Evolutionary conservation across 1,140 invertebrate species (phyloP).

Genomic region (Harlomillsia oculata): DNA sequence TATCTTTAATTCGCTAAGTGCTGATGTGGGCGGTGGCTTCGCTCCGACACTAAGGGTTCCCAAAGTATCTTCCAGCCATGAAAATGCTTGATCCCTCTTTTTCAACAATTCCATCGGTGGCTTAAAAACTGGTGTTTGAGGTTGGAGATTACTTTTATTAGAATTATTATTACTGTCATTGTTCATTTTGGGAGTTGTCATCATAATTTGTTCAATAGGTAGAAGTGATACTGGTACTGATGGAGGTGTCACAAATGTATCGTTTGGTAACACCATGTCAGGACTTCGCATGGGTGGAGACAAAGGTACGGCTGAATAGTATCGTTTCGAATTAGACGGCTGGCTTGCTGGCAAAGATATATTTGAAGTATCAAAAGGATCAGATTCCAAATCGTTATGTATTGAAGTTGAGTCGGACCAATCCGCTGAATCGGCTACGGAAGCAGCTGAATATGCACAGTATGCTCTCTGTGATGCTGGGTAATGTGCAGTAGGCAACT

Average conservation of each 20-base stretch:
- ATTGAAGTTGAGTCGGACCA: slow-evolving; percentile 22
- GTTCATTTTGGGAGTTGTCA: slow-evolving; percentile 8
- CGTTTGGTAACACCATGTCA: too few relatives aligned
- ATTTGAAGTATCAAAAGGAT: slow-evolving; percentile 35
- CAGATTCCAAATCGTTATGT: slow-evolving; percentile 14
- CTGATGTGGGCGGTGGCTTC: neutral
- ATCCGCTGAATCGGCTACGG: slow-evolving; percentile 24
- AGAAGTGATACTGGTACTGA: too few relatives aligned
- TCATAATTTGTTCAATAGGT: too few relatives aligned
- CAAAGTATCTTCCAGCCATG: slow-evolving; percentile 35
- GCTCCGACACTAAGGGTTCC: slow-evolving; percentile 26
- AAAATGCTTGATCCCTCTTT: slow-evolving; percentile 37
- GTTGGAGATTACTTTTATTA: neutral
- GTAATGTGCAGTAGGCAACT: too few relatives aligned
- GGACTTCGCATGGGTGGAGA: neutral
- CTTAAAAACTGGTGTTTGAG: slow-evolving; percentile 11
- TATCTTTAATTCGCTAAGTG: neutral
- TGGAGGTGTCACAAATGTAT: too few relatives aligned
- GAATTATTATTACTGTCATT: slow-evolving; percentile 19
- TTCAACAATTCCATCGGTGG: slow-evolving; percentile 30
- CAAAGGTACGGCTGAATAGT: slow-evolving; percentile 29
- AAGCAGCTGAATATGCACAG: neutral
- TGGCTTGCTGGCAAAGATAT: slow-evolving; percentile 21
- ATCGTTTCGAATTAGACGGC: slow-evolving; percentile 10
- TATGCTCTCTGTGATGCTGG: neutral